phyloP scores from a whole-genome alignment of 2,113 vertebrate genomes.

The Corythoichthys haematopterus region DNA sequence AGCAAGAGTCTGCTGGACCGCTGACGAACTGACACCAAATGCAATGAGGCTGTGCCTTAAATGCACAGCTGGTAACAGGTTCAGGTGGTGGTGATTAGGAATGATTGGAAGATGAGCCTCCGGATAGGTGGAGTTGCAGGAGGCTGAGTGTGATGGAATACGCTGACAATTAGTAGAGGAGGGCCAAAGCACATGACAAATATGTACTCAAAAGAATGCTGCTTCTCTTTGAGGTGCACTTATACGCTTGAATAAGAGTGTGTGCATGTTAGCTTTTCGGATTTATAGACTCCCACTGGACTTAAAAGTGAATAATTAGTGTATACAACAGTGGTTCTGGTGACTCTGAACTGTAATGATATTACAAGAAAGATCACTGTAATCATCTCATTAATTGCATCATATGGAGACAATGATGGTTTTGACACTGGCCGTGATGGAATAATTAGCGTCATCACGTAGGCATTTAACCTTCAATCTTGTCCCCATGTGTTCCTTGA shows the following conservation, averaged over 20 bases:
- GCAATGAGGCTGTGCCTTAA: no score
- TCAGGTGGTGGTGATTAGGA: no score
- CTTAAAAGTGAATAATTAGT: not conserved
- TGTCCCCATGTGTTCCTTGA: conserved; percentile 36
- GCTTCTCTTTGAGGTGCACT: not conserved
- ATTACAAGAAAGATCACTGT: not conserved
- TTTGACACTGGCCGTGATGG: conserved; percentile 37
- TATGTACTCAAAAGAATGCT: no score
- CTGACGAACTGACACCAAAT: no score
- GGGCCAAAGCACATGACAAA: no score
- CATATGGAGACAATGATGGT: conserved; percentile 15
- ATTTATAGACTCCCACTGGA: not conserved
- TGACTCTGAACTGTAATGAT: not conserved
- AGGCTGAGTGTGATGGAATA: no score
- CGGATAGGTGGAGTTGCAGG: no score
- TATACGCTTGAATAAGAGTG: not conserved
- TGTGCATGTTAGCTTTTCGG: conserved; percentile 3
- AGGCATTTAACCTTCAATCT: conserved; percentile 53
- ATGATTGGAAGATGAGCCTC: no score
- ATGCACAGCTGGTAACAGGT: no score
- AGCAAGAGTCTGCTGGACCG: no score
- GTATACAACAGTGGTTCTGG: not conserved
- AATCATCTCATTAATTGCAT: not conserved
- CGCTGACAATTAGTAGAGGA: no score
- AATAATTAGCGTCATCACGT: conserved; percentile 43